phyloP scores from a whole-genome alignment of 2,888 invertebrate genomes.

The Ganaspis brasiliensis region DNA sequence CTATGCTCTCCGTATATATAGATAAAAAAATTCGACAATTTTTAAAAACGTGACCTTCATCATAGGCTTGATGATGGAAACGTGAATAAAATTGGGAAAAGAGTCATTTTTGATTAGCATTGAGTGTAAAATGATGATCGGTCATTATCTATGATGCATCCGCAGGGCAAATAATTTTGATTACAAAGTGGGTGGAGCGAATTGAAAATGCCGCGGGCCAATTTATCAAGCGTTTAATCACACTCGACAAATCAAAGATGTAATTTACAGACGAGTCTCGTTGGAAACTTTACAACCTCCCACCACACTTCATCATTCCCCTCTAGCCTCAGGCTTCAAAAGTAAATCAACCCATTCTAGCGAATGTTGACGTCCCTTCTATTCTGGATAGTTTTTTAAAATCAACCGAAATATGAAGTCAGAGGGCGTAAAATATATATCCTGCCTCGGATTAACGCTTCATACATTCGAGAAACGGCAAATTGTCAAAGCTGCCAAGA shows the following conservation, averaged over 20 bases:
- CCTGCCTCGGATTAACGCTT: constrained; percentile 30
- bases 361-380: constrained; percentile 26
- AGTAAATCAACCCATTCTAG: constrained; percentile 64
- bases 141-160: constrained; percentile 26
- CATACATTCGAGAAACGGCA: neutral
- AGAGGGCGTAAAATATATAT: constrained; percentile 41
- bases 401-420: constrained; percentile 32
- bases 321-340: constrained; percentile 59
- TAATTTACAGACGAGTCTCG: constrained; percentile 62
- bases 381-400: constrained; percentile 19
- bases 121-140: constrained; percentile 13
- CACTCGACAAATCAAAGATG: constrained; percentile 65
- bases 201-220: constrained; percentile 59
- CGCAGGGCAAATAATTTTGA: constrained; percentile 46
- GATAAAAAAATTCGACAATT: too few species aligned
- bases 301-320: constrained; percentile 47
- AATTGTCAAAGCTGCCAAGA: constrained; percentile 2
- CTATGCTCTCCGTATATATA: too few species aligned
- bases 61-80: neutral
- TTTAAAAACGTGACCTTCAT: too few species aligned
- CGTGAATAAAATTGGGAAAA: neutral
- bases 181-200: constrained; percentile 57
- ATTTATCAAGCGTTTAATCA: constrained; percentile 65
- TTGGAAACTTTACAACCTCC: constrained; percentile 58
- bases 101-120: constrained; percentile 8